A percentile compares a stretch with the other conserved stretches of the same genome.
These are phyloP conservation scores for Sterrhoptilus dennistouni DNA, from an alignment of 2,113 vertebrate species.

Conservation along the genomic window DNA sequence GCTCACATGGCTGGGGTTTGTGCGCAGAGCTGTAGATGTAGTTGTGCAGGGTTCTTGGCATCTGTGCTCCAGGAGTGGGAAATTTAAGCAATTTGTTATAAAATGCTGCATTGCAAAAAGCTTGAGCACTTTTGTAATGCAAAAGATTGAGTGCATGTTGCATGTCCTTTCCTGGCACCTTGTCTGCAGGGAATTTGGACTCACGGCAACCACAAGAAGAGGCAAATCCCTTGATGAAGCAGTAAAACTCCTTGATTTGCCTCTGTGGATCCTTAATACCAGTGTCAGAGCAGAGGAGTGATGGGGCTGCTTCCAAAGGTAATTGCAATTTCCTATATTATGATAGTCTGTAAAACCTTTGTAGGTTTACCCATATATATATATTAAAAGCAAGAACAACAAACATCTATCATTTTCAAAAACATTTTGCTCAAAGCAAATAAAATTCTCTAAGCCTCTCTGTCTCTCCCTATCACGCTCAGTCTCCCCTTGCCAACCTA, in stretches of 20 bases:
- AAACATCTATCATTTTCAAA: not conserved
- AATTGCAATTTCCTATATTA: not conserved
- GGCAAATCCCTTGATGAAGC: not conserved
- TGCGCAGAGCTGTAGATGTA: not conserved
- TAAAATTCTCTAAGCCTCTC: not conserved
- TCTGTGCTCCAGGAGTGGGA: not conserved
- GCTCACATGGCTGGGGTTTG: not conserved
- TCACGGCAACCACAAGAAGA: not conserved
- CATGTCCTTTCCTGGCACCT: not conserved
- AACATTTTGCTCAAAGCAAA: not conserved
- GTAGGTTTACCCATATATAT: not conserved
- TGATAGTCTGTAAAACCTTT: not conserved
- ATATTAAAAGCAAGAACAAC: not conserved
- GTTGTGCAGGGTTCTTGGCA: not conserved
- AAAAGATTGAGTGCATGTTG: not conserved
- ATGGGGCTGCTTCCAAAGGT: not conserved
- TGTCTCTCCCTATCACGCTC: not conserved
- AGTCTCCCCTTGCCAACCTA: not conserved
- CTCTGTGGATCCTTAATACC: not conserved
- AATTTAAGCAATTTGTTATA: not conserved
- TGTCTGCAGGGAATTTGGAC: not conserved
- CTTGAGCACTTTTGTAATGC: not conserved
- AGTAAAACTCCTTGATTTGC: not conserved
- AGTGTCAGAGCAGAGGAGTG: not conserved
- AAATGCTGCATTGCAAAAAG: not conserved